Evolutionary conservation across 2,797 vertebrate genomes (phyloP).

Genomic region (Clarias laeviceps): DNA sequence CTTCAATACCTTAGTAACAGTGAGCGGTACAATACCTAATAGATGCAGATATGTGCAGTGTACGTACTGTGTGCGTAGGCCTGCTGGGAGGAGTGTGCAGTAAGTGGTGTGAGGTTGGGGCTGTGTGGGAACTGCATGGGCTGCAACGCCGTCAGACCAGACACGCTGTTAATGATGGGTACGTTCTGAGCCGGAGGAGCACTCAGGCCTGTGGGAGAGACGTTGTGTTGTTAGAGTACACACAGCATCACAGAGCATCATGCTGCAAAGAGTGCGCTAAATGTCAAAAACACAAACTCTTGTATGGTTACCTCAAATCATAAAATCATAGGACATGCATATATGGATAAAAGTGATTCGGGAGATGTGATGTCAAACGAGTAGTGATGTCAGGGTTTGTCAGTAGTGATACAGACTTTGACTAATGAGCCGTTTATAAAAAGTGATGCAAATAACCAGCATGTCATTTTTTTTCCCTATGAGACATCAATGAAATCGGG

Average conservation of each 20-base stretch:
- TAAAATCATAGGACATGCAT: not conserved
- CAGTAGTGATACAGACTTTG: not conserved
- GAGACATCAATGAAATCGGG: not conserved
- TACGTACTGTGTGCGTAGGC: constrained; percentile 96
- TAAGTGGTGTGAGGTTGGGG: constrained; percentile 88
- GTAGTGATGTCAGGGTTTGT: not conserved
- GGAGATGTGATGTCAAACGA: not conserved
- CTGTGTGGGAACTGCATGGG: constrained; percentile 90
- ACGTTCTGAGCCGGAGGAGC: constrained; percentile 92
- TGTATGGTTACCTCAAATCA: not conserved
- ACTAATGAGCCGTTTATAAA: not conserved
- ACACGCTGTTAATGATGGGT: constrained; percentile 97
- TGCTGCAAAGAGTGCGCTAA: not conserved
- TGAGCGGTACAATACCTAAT: not conserved
- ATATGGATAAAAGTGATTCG: not conserved
- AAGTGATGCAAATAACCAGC: not conserved
- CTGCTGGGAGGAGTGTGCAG: constrained; percentile 92
- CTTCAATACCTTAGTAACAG: not conserved
- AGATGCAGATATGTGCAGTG: not conserved
- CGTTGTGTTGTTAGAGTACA: not conserved
- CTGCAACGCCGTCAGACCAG: constrained; percentile 89
- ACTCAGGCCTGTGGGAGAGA: constrained; percentile 83
- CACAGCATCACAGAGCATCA: not conserved
- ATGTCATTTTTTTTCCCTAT: not conserved
- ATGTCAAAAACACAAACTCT: not conserved